Base-by-base conservation (phyloP, 2,888 invertebrate species). In the Ophraella communa region DNA sequence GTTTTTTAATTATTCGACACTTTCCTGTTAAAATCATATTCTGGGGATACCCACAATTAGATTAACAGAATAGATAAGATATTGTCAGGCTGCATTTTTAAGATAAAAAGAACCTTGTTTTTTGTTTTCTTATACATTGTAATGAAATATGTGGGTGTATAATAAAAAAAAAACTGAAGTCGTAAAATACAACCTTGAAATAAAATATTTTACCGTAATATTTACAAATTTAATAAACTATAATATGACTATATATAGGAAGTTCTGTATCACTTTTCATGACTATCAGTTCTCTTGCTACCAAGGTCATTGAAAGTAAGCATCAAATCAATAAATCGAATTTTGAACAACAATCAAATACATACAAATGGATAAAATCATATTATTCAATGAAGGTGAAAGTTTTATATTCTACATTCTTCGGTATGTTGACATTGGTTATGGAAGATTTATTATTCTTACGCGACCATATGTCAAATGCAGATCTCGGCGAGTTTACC, bases 381-480 rank as follows among this genome's bases (percentile, higher is more conserved):
- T 14, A 39, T 17, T 39, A n/a, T 39, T 14, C 1, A 17, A 14
- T 14, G 39, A 39, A 17, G 14, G 17, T 39, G 39, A 39, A 39
- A 39, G 39, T 39, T 17, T 39, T n/a, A 1, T 17, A 39, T 4
- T 39, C 17, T 39, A 14, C 14, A 39, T 39, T 14, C 39, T 39
- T 14, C 14, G 1, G 2, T 14, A 17, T 21, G 45, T 47, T 56
- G 56, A 56, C 17, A 56, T 33, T 57, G 33, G 21, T 30, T 33
- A 33, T 47, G 8, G 30, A 33, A 47, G 33, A 56, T 56, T 56
- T 45, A 56, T 56, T 24, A 44, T 30, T 57, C 23, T 33, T 47
- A 57, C 18, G 11, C 33, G 18, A 35, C 57, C 57, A 57, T 57
- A 57, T 57, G 57, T 57, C 20, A 8, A 4, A 7, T 30, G 30